Base-by-base conservation (phyloP, 1,140 invertebrate species). In the Plectrocnemia conspersa region DNA sequence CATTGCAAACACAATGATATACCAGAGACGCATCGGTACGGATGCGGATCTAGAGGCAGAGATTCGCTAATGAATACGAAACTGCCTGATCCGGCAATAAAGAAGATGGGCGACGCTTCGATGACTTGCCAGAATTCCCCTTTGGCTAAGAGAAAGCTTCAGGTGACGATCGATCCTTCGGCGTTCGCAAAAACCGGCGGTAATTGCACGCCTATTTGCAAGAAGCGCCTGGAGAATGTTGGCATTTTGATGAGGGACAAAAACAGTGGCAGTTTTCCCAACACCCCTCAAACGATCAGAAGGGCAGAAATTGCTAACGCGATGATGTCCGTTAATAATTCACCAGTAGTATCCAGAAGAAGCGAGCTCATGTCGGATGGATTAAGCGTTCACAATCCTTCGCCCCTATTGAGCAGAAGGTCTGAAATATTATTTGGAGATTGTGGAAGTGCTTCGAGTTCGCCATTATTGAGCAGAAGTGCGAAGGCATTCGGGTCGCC, bases 1-100 rank as follows among this genome's bases (percentile, higher is more conserved):
- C 41, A 60, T 56, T 60, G 56, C 49, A 60, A 35, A 21, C 47
- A 56, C 24, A 47, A 45, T 52, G 59, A 61, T 47, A 54, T 61
- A 42, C 59, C 59, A 32, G 59, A 61, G 55, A 61, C 59, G 21
- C 59, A 61, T 52, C 50, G 55, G 11, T 61, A 61, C 36, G 59
- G 55, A 6, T 13, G 38, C 54, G 10, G 50, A 56, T 54, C 49
- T 40, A 18, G 52, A 57, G 25, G 49, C 46, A 16, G 54, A 56
- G 32, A 32, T 27, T 5, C 42, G 45, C 7, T n/a, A 36, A 40
- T 24, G 50, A 41, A n/a, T n/a, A n/a, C n/a, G n/a, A n/a, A n/a
- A n/a, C 41, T 33, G 49, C 45, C 23, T 49, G 45, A 42, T 50
- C 49, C 38, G 21, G 58, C 49, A 23, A 45, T 56, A 24, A 54